Conservation (phyloP, 35 echinoderm and acorn worm species). For the Heliocidaris tuberculata region DNA sequence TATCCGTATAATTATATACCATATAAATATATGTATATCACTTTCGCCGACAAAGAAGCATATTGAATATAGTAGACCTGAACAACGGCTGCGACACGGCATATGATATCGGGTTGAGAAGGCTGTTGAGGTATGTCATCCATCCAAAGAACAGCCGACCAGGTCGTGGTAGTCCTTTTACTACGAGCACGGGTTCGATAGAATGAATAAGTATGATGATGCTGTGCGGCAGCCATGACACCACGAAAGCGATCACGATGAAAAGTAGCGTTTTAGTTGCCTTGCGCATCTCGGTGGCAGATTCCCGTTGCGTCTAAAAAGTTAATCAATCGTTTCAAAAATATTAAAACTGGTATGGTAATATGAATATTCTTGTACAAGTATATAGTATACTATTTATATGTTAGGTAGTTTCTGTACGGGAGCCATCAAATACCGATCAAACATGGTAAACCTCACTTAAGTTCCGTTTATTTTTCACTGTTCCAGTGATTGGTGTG, state of each 20-base stretch:
- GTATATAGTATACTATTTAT: neutral
- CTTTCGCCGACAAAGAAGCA: neutral
- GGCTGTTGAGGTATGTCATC: constrained; percentile 8
- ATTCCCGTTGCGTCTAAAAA: neutral
- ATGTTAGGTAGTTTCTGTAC: neutral
- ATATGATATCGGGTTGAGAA: constrained; percentile 14
- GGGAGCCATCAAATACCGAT: neutral
- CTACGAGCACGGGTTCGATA: neutral
- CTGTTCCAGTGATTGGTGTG: no score
- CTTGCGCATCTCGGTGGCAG: neutral
- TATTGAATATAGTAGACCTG: neutral
- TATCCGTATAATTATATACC: no score
- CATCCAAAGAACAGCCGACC: neutral
- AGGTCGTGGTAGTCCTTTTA: neutral
- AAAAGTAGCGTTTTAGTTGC: neutral
- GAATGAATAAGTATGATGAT: neutral
- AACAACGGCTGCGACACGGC: neutral
- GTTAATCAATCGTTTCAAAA: neutral
- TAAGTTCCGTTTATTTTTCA: neutral
- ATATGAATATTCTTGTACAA: neutral
- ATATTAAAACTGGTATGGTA: neutral
- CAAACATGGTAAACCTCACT: no score
- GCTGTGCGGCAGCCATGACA: constrained; percentile 6
- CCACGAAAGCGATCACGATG: neutral
- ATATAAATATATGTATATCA: neutral